Percentiles rank a stretch among this genome's conserved stretches.
phyloP scores from a whole-genome alignment of 2,113 vertebrate genomes.

The Psittacula cyanocephala region DNA sequence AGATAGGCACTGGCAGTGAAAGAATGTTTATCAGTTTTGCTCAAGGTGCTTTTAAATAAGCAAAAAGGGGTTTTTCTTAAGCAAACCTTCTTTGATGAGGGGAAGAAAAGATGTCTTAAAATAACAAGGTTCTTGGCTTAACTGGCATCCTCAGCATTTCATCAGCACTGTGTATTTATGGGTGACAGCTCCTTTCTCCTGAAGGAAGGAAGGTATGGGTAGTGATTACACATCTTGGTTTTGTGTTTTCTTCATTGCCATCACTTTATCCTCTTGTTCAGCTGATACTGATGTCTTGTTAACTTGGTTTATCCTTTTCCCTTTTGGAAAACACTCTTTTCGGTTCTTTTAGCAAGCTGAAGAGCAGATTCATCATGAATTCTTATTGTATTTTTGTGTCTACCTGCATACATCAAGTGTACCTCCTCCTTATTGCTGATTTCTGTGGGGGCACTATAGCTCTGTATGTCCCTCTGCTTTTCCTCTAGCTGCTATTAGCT shows the following conservation, averaged over 20 bases:
- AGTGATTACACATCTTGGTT: background rate
- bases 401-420: background rate
- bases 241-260: background rate
- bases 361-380: background rate
- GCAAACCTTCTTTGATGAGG: background rate
- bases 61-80: background rate
- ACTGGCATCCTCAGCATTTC: background rate
- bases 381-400: background rate
- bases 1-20: fast-evolving
- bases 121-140: background rate
- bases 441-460: background rate
- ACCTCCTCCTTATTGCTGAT: fast-evolving
- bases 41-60: background rate
- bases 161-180: background rate
- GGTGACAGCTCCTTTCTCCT: background rate
- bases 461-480: fast-evolving
- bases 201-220: background rate
- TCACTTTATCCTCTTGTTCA: background rate
- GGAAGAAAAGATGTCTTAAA: background rate
- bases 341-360: background rate
- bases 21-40: background rate
- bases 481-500: background rate
- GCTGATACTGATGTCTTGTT: background rate
- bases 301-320: background rate
- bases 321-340: background rate